These are phyloP conservation scores for Eclectus roratus DNA, from an alignment of 2,113 vertebrate genomes.

Conservation along the genomic window DNA sequence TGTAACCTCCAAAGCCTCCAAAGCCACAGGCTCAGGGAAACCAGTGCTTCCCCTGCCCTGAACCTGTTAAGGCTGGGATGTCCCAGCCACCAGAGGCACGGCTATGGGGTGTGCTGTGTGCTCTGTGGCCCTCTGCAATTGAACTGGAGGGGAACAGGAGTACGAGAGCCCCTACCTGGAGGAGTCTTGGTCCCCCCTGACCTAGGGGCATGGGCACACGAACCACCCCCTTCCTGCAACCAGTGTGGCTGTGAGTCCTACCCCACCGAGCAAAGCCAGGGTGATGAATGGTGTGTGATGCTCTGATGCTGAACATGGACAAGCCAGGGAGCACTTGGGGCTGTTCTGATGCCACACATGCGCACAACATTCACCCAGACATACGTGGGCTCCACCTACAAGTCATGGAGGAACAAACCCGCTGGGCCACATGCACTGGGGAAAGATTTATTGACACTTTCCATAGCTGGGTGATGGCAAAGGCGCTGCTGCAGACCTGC, in stretches of 20 bases:
- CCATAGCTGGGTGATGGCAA: background rate
- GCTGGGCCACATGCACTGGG: background rate
- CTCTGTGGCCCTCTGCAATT: background rate
- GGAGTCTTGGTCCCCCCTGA: background rate
- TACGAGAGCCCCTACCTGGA: background rate
- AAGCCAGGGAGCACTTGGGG: rapidly evolving
- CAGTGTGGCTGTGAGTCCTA: background rate
- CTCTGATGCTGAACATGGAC: rapidly evolving
- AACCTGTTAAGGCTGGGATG: background rate
- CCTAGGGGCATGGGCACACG: rapidly evolving
- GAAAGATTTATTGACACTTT: constrained; percentile 26
- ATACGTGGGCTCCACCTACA: background rate
- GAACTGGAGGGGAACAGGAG: background rate
- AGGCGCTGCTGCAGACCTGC: background rate
- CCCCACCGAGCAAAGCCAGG: rapidly evolving
- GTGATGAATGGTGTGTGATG: too few species aligned
- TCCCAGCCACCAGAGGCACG: too few species aligned
- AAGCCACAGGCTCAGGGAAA: background rate
- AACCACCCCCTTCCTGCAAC: background rate
- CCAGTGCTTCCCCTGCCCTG: background rate
- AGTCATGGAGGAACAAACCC: background rate
- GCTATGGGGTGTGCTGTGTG: background rate
- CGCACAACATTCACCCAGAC: too few species aligned
- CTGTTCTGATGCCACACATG: rapidly evolving
- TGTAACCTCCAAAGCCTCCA: background rate